phyloP scores from a whole-genome alignment of 2,113 vertebrate genomes.

The Perca fluviatilis region DNA sequence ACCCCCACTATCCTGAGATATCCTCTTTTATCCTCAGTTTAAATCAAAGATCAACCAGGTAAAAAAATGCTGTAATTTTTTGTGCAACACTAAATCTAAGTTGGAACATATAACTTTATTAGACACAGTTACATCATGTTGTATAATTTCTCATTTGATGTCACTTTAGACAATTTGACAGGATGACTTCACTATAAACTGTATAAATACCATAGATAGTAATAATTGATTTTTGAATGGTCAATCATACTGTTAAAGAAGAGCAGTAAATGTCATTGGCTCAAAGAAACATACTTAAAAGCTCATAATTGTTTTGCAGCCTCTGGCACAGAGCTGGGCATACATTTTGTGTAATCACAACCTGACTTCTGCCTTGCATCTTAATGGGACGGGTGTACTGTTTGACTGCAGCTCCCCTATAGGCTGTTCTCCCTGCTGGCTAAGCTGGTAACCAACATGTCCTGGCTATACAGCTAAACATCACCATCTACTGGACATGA shows the following conservation, averaged over 20 bases:
- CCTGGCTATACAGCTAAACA: constrained; percentile 4
- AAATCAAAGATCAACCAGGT: background rate
- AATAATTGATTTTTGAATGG: constrained; percentile 23
- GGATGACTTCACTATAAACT: background rate
- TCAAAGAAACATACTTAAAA: constrained; percentile 56
- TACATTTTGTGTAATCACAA: constrained; percentile 31
- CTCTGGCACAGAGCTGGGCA: constrained; percentile 48
- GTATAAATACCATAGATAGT: constrained; percentile 26
- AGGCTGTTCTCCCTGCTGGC: constrained; percentile 29
- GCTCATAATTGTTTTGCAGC: constrained; percentile 71
- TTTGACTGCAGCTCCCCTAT: background rate
- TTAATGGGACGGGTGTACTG: background rate
- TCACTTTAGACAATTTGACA: background rate
- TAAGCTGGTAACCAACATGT: background rate
- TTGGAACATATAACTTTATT: background rate
- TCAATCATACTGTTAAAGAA: constrained; percentile 36
- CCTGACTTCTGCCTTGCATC: constrained; percentile 23
- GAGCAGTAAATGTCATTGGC: constrained; percentile 40
- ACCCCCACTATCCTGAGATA: background rate
- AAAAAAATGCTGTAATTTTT: background rate
- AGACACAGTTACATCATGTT: background rate
- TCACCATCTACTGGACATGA: constrained; percentile 46
- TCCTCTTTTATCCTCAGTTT: background rate
- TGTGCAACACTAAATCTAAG: background rate
- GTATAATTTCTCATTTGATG: background rate